Evolutionary conservation across 2,797 vertebrate species (phyloP).

Genomic region (Poeciliopsis turneri): DNA sequence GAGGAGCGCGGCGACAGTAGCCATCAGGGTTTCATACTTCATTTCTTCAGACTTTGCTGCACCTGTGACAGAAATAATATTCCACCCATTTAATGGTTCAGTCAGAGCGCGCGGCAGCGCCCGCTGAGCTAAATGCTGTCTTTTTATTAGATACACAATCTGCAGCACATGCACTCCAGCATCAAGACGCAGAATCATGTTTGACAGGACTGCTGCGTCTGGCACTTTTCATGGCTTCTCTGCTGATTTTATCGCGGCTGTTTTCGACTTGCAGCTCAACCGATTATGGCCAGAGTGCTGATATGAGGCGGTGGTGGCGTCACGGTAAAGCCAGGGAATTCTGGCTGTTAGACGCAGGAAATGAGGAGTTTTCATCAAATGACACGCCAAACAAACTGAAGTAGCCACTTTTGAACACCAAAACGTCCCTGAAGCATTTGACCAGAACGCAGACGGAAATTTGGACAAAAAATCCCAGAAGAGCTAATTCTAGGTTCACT

Average conservation of each 20-base stretch:
- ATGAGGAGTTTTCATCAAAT: background rate
- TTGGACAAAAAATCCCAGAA: background rate
- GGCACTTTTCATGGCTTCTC: constrained; percentile 6
- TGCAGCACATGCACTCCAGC: background rate
- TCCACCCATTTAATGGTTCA: constrained; percentile 1
- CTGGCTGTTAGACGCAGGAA: background rate
- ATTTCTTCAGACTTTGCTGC: constrained; percentile 6
- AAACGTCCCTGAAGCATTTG: background rate
- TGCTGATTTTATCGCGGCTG: background rate
- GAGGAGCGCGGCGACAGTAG: background rate
- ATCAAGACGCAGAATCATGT: constrained; percentile 4
- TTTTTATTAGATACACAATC: constrained; percentile 1
- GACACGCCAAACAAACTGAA: background rate
- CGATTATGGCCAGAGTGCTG: background rate
- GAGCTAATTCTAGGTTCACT: background rate
- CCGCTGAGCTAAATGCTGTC: background rate
- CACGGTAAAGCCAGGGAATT: background rate
- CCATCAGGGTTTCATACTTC: background rate
- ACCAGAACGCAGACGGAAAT: background rate
- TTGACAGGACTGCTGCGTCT: constrained; percentile 6
- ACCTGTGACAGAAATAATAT: constrained; percentile 17
- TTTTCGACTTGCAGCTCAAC: constrained; percentile 5
- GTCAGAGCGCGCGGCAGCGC: background rate
- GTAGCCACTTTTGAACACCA: too few species aligned
- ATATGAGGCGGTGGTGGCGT: background rate